Base-by-base conservation (phyloP, 1,140 invertebrate species). In the Dysdera silvatica region DNA sequence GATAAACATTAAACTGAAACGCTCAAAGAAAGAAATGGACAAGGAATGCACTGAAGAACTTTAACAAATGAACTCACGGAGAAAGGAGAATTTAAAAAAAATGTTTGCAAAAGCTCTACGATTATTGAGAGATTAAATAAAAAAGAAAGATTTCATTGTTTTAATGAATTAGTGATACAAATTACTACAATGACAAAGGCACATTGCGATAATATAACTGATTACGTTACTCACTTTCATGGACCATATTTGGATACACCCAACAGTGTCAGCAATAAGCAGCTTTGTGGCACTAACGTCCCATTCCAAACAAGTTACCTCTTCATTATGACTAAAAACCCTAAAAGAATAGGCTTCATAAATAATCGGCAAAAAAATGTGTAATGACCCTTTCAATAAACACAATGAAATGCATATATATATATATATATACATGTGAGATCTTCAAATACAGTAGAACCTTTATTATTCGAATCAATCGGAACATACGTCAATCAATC, bases 251-350 rank as follows among this genome's bases (percentile, higher is more conserved):
- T 85, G 83, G 1, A 91, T 83, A 61, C 82, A 81, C 2, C 90
- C 91, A 43, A 79, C 81, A 43, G 82, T 80, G 68, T 88, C 88
- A 0, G 83, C 87, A 1, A 91, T 78, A 1, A 92, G 78, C 1
- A 94, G 72, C 65, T 87, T 83, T 51, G 87, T 85, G 7, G 89
- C 89, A 61, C 84, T 83, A 31, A 84, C 78, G 76, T 91, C 88
- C 91, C 91, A 93, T 77, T 92, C 86, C 18, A 93, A 71, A 16
- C 85, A 83, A 18, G 87, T 88, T 7, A 92, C 82, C 55, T 82
- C 79, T 23, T 79, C 75, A 32, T 73, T 72, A 66, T 78, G 74
- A 69, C 79, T 79, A 71, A 71, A 63, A 6, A 77, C 71, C 49
- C 74, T 77, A 8, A 29, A 24, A 58, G 32, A 32, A 29, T 37